Percentiles rank a stretch among this genome's conserved stretches.
phyloP scores from a whole-genome alignment of 2,113 vertebrate species.

The Hyaena hyaena region DNA sequence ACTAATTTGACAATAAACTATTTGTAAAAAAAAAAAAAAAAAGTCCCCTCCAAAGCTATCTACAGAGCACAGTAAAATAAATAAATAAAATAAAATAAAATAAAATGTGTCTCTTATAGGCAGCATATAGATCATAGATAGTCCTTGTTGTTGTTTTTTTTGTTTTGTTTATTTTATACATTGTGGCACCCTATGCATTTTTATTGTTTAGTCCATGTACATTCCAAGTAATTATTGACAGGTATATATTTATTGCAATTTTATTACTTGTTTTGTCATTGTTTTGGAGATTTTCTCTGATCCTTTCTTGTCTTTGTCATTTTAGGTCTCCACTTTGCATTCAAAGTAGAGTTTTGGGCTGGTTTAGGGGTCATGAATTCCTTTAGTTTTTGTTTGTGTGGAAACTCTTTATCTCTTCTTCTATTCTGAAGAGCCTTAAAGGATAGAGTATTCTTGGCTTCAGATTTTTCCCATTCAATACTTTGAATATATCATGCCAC shows the following conservation, averaged over 20 bases:
- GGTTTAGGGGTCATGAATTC: not conserved
- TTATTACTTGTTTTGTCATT: not conserved
- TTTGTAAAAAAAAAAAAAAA: too few relatives aligned
- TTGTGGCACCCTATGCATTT: not conserved
- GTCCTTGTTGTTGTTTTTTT: not conserved
- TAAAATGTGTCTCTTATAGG: not conserved
- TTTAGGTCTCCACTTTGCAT: not conserved
- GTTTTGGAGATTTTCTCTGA: not conserved
- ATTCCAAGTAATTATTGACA: not conserved
- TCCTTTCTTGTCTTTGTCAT: not conserved
- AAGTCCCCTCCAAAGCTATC: too few relatives aligned
- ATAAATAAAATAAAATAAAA: too few relatives aligned
- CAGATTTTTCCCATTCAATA: not conserved
- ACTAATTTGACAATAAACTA: too few relatives aligned
- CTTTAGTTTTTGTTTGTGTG: not conserved
- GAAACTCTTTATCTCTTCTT: not conserved
- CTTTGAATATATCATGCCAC: not conserved
- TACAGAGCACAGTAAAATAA: too few relatives aligned
- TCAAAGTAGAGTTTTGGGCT: not conserved
- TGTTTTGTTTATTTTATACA: too few relatives aligned
- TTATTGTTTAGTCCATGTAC: not conserved
- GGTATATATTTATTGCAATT: not conserved
- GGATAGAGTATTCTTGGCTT: not conserved
- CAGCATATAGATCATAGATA: not conserved
- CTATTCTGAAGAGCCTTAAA: not conserved